Conservation (phyloP, 2,888 invertebrate species). For the Lasioglossum oenotherae region DNA sequence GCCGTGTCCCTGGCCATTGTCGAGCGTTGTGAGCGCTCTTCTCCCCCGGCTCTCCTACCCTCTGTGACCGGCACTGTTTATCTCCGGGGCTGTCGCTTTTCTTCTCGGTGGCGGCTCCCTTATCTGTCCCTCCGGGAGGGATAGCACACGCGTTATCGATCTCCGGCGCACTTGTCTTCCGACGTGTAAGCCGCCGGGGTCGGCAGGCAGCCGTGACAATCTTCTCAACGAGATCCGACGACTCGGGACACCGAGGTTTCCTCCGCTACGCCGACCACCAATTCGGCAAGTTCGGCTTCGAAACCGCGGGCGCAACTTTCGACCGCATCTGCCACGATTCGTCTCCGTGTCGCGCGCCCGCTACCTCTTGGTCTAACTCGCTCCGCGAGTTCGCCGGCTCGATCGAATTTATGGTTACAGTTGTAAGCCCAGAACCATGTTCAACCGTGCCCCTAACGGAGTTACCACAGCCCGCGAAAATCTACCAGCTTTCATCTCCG, state of each 20-base stretch:
- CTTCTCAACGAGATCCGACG: constrained; percentile 11
- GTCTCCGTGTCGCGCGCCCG: neutral
- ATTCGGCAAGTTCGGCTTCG: neutral
- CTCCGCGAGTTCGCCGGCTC: neutral
- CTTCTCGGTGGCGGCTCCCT: neutral
- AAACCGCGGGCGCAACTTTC: constrained; percentile 7
- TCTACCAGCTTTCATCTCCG: neutral
- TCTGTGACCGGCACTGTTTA: neutral
- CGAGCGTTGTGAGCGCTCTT: neutral
- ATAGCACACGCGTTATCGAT: constrained; percentile 8
- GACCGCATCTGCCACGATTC: constrained; percentile 2
- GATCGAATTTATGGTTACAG: constrained; percentile 5
- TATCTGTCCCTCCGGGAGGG: constrained; percentile 9
- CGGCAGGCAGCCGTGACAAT: constrained; percentile 12
- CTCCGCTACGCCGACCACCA: neutral
- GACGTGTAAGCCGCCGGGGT: constrained; percentile 5
- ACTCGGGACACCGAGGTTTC: neutral
- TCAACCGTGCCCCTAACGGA: neutral
- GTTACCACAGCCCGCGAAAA: neutral
- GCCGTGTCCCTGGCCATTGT: constrained; percentile 1
- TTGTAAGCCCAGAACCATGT: neutral
- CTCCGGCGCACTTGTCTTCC: constrained; percentile 7
- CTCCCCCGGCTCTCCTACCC: neutral
- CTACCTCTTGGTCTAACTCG: neutral
- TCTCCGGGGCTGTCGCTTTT: constrained; percentile 3